These are phyloP conservation scores for Limnothrissa miodon DNA, from an alignment of 2,113 vertebrate genomes.

Conservation along the genomic window DNA sequence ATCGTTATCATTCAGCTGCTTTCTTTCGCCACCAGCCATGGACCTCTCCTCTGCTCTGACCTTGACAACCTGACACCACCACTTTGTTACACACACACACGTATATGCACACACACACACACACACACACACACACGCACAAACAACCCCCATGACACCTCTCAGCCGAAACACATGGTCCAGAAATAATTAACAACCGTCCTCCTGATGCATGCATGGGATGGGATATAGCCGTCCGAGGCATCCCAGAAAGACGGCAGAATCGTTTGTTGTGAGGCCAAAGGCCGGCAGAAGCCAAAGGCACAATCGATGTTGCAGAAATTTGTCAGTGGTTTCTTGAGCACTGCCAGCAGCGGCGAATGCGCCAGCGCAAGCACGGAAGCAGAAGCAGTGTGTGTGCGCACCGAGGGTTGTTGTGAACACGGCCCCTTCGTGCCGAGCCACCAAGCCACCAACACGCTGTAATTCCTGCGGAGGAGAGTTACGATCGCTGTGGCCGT, in stretches of 20 bases:
- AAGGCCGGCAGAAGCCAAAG: neutral
- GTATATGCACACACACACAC: neutral
- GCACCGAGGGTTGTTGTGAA: neutral
- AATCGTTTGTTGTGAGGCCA: neutral
- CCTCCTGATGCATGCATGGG: neutral
- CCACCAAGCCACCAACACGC: neutral
- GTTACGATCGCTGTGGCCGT: neutral
- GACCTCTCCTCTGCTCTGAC: neutral
- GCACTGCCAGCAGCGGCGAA: neutral
- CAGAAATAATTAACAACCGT: neutral
- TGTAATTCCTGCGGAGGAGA: neutral
- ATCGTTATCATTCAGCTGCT: neutral
- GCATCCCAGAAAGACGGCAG: neutral
- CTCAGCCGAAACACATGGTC: neutral
- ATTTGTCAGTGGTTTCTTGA: neutral
- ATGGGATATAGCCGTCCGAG: neutral
- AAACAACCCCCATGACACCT: constrained; percentile 17
- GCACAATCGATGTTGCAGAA: neutral
- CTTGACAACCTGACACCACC: constrained; percentile 1
- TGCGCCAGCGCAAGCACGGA: neutral
- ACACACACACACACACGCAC: constrained; percentile 41
- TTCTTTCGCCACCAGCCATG: neutral
- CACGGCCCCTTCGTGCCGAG: neutral
- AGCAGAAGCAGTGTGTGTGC: neutral
- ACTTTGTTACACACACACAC: neutral